Evolutionary conservation across 2,797 vertebrate genomes (phyloP).

Genomic region (Poeciliopsis gracilis): DNA sequence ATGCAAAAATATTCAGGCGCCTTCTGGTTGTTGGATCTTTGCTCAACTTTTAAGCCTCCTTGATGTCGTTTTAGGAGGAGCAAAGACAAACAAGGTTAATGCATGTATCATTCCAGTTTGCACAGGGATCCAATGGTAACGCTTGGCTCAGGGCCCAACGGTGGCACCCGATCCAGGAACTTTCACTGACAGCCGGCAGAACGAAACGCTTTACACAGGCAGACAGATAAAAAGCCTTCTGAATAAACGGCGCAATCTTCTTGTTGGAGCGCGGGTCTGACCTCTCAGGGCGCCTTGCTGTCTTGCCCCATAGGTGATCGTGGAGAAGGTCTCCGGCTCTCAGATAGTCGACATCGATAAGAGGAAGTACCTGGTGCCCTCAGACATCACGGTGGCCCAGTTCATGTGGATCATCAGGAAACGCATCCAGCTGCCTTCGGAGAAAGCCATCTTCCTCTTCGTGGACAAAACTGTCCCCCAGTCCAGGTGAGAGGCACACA

Average conservation of each 20-base stretch:
- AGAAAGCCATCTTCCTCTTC: slow-evolving; percentile 99
- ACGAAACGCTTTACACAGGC: neutral
- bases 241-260: neutral
- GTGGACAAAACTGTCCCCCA: slow-evolving; percentile 99
- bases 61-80: neutral
- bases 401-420: slow-evolving; percentile 99
- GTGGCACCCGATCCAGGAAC: neutral
- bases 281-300: neutral
- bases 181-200: neutral
- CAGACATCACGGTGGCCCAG: slow-evolving; percentile 98
- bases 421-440: slow-evolving; percentile 97
- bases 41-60: neutral
- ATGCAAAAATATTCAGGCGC: neutral
- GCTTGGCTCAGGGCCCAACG: neutral
- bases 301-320: slow-evolving; percentile 86
- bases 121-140: neutral
- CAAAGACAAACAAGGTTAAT: neutral
- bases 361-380: slow-evolving; percentile 97
- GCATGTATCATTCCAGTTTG: neutral
- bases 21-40: neutral
- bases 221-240: neutral
- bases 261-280: neutral
- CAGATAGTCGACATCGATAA: slow-evolving; percentile 99
- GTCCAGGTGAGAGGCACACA: slow-evolving; percentile 84
- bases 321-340: slow-evolving; percentile 98